A percentile compares a stretch with the other conserved stretches of the same genome.
Conservation (phyloP, 2,113 vertebrate genomes). For the Myrmecophaga tridactyla region DNA sequence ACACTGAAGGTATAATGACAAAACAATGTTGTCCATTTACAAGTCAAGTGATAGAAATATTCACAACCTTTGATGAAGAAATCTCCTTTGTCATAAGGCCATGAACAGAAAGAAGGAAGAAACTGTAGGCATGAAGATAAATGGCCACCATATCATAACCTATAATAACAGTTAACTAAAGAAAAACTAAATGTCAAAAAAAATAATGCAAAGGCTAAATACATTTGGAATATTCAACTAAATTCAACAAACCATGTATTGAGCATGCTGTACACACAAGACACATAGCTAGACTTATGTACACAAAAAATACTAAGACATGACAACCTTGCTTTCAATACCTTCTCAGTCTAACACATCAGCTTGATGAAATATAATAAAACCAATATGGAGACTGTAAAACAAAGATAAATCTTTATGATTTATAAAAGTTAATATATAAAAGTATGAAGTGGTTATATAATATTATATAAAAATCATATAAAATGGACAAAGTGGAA, state of each 20-base stretch:
- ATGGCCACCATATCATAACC: background rate
- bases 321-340: background rate
- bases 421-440: background rate
- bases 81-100: background rate
- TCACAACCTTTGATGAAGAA: background rate
- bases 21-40: background rate
- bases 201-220: slow-evolving; percentile 17
- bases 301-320: background rate
- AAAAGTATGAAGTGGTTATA: background rate
- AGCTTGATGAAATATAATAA: background rate
- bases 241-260: background rate
- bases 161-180: background rate
- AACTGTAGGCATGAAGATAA: background rate
- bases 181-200: background rate
- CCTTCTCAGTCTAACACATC: background rate
- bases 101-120: background rate
- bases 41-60: slow-evolving; percentile 4
- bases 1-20: background rate
- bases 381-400: background rate
- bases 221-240: background rate
- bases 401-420: background rate
- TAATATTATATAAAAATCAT: background rate
- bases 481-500: background rate
- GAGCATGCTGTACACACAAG: background rate
- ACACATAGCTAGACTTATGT: background rate